Conservation (phyloP, 2,113 vertebrate species). For the Amphiprion ocellaris region DNA sequence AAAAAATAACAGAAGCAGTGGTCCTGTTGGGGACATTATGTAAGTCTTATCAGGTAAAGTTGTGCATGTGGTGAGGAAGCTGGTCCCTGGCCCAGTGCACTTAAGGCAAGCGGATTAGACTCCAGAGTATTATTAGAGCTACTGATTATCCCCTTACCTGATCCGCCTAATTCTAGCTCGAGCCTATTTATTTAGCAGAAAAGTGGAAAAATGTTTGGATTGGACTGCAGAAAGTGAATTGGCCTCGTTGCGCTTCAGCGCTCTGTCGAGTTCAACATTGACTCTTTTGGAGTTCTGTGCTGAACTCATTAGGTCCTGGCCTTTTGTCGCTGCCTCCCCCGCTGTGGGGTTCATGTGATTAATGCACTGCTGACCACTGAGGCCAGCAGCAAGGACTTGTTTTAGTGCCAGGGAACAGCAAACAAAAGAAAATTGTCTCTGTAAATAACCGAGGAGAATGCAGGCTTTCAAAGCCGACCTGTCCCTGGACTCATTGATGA, state of each 20-base stretch:
- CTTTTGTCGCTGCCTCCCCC: constrained; percentile 65
- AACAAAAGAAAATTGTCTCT: constrained; percentile 76
- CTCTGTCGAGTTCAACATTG: constrained; percentile 45
- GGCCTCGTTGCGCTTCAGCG: constrained; percentile 42
- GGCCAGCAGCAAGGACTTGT: constrained; percentile 67
- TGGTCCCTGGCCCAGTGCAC: constrained; percentile 80
- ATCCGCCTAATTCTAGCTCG: constrained; percentile 76
- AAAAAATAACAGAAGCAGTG: background rate
- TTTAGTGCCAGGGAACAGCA: constrained; percentile 71
- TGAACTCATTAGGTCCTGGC: constrained; percentile 77
- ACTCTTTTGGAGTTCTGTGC: constrained; percentile 59
- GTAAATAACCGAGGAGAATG: constrained; percentile 56
- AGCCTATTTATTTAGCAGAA: constrained; percentile 76
- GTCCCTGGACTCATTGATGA: constrained; percentile 52
- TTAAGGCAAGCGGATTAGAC: constrained; percentile 89
- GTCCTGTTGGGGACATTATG: constrained; percentile 29
- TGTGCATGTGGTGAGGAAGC: constrained; percentile 58
- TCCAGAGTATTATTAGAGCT: constrained; percentile 89
- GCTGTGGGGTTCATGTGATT: constrained; percentile 74
- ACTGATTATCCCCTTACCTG: constrained; percentile 86
- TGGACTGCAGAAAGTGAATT: constrained; percentile 54
- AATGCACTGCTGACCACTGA: constrained; percentile 72
- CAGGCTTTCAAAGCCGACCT: constrained; percentile 39
- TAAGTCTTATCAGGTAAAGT: constrained; percentile 63
- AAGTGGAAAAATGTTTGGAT: constrained; percentile 64